Base-by-base conservation (phyloP, 2,888 invertebrate genomes). In the Lottia gigantea region DNA sequence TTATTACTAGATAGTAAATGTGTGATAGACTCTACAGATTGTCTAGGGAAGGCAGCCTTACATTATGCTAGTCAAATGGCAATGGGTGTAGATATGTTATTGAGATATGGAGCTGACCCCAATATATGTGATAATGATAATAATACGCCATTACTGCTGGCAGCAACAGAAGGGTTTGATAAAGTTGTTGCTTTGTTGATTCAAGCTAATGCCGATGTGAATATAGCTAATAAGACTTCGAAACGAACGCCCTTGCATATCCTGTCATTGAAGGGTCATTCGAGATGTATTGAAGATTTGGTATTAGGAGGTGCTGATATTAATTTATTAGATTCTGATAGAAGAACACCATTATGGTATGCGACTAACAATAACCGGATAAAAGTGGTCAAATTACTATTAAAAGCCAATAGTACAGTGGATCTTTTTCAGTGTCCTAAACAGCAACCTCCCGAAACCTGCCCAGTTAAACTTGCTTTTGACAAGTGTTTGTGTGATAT, bases 11-110 rank as follows among this genome's bases (percentile, higher is more conserved):
- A 73, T 23, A 72, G 76, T 0, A 78, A 77, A 3, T 82, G 83
- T 76, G 72, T 82, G 64, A 68, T 84, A 6, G 77, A 86, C 71
- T 70, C 67, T 8, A 70, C 67, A 14, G 82, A 87, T 68, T 71
- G 83, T 67, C 79, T 90, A 76, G 91, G 85, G 68, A 89, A 90
- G 83, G 90, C 90, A 63, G 91, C 91, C 8, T 86, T 92, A 55
- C 90, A 91, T 76, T 85, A 84, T 66, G 81, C 83, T 23, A 76
- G 84, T 63, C 82, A 83, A 49, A 83, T 80, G 62, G 86, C 85
- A 0, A 75, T 80, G 11, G 85, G 83, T 0, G 80, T 80, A 7
- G 79, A 84, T n/a, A 66, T 80, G 11, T 75, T 87, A 23, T 73
- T 86, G 15, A 72, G 73, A 11, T 80, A 84, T 1, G 87, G 86